phyloP scores from a whole-genome alignment of 1,140 invertebrate genomes.

The Doryteuthis pealeii region DNA sequence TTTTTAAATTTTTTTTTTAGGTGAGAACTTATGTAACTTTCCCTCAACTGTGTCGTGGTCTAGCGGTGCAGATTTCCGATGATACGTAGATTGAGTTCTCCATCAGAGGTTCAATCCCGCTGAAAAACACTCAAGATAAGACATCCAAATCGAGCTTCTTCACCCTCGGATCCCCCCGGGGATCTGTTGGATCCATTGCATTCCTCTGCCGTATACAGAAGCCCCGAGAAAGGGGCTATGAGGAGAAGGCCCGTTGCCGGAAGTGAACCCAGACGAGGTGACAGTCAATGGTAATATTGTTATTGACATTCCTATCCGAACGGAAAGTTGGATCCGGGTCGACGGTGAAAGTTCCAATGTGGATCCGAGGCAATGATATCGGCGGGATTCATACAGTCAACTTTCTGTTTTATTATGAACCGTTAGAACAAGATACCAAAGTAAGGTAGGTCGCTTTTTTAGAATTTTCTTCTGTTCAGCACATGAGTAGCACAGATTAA shows the following conservation, averaged over 20 bases:
- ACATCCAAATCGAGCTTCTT: constrained; percentile 72
- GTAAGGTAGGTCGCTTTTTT: constrained; percentile 31
- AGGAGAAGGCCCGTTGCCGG: constrained; percentile 1
- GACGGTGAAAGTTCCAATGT: constrained; percentile 66
- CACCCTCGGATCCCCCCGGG: constrained; percentile 61
- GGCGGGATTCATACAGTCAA: constrained; percentile 69
- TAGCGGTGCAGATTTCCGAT: constrained; percentile 75
- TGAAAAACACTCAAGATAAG: constrained; percentile 70
- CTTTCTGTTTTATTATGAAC: constrained; percentile 75
- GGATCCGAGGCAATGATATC: constrained; percentile 70
- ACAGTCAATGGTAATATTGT: constrained; percentile 29
- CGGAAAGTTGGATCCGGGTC: constrained; percentile 64
- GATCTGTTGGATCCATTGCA: constrained; percentile 29
- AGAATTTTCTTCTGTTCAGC: not conserved
- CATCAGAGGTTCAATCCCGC: constrained; percentile 70
- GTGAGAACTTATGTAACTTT: constrained; percentile 72
- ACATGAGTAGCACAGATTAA: too few species aligned
- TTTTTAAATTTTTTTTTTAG: constrained; percentile 57
- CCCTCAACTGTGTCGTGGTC: constrained; percentile 70
- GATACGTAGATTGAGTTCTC: constrained; percentile 69
- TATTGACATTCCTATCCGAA: constrained; percentile 45
- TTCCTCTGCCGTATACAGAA: constrained; percentile 45
- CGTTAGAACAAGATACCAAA: constrained; percentile 60
- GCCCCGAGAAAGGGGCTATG: not conserved
- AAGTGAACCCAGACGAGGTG: constrained; percentile 20